These are phyloP conservation scores for Rhizomys pruinosus DNA, from an alignment of 2,113 vertebrate species.

Conservation along the genomic window DNA sequence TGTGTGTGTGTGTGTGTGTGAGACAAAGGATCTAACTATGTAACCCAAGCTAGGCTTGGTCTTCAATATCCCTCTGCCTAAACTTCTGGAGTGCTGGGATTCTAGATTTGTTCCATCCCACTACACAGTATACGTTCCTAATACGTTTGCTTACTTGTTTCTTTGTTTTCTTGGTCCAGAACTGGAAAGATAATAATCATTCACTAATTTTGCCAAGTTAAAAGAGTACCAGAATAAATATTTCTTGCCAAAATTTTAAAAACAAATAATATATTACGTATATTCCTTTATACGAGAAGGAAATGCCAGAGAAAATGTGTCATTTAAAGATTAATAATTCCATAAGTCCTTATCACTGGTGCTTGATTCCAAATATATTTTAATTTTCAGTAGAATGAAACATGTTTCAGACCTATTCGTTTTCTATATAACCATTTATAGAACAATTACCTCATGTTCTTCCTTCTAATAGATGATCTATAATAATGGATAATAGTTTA, in stretches of 20 bases:
- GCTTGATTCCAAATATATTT: neutral
- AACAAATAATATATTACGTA: too few species aligned
- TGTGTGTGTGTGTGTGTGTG: neutral
- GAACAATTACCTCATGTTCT: neutral
- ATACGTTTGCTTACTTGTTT: neutral
- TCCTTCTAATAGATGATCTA: neutral
- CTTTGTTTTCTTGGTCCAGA: neutral
- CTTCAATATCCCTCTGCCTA: neutral
- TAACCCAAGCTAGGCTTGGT: neutral
- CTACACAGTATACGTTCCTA: neutral
- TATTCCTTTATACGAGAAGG: slow-evolving; percentile 8
- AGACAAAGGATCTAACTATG: neutral
- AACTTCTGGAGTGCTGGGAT: neutral
- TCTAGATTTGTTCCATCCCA: neutral
- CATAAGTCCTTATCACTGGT: neutral
- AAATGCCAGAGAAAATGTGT: neutral
- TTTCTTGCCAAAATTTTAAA: too few species aligned
- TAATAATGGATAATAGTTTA: neutral
- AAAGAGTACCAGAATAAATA: too few species aligned
- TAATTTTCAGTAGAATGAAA: too few species aligned
- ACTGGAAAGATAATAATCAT: neutral
- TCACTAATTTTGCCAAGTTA: neutral
- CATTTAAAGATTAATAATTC: neutral
- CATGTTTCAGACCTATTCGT: too few species aligned
- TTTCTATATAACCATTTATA: too few species aligned